Evolutionary conservation across 2,888 invertebrate genomes (phyloP).

Genomic region (Odontocolon sp.): DNA sequence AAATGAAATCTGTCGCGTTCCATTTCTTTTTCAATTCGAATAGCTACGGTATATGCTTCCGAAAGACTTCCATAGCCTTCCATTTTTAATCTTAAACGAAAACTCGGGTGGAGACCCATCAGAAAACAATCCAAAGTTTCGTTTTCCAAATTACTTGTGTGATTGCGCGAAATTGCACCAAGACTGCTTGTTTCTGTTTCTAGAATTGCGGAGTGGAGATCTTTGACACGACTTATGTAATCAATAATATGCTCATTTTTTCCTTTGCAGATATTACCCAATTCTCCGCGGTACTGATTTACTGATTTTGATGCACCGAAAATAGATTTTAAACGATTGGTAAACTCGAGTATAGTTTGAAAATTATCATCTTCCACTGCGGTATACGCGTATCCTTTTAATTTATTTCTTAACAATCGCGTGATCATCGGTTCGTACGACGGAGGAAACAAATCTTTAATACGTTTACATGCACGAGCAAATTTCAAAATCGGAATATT

Average conservation of each 20-base stretch:
- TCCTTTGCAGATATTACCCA: conserved; percentile 2
- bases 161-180: not conserved
- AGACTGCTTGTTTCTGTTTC: not conserved
- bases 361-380: conserved; percentile 25
- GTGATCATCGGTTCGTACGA: not conserved
- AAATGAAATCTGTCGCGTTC: conserved; percentile 35
- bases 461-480: conserved; percentile 19
- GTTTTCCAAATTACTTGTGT: not conserved
- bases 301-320: conserved; percentile 15
- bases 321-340: not conserved
- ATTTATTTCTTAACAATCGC: conserved; percentile 9
- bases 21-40: conserved; percentile 27
- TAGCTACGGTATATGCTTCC: not conserved
- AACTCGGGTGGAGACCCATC: conserved; percentile 14
- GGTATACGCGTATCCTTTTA: conserved; percentile 24
- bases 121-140: conserved; percentile 34
- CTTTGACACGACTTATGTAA: conserved; percentile 29
- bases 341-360: not conserved
- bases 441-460: not conserved
- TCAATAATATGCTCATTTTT: conserved; percentile 32
- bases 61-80: not conserved
- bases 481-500: conserved; percentile 15
- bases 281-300: conserved; percentile 27
- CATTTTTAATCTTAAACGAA: conserved; percentile 26
- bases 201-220: conserved; percentile 1